Conservation (phyloP, 1,140 invertebrate genomes). For the Zaprionus capensis region DNA sequence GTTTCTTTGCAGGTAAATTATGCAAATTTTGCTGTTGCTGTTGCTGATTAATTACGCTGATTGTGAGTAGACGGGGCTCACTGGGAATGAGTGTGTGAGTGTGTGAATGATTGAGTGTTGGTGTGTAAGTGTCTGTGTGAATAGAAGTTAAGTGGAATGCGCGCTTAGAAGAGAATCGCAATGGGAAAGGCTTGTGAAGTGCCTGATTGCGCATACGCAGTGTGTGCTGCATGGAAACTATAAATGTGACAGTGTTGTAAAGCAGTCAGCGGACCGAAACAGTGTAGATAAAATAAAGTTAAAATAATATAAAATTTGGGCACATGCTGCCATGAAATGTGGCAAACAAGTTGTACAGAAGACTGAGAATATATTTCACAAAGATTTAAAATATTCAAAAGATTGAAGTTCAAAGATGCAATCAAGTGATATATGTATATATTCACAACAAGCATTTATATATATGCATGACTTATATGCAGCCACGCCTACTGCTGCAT, state of each 20-base stretch:
- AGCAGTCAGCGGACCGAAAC: not conserved
- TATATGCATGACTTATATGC: not conserved
- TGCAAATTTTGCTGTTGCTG: constrained; percentile 57
- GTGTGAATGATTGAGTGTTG: constrained; percentile 25
- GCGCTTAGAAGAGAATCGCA: constrained; percentile 30
- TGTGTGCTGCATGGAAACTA: not conserved
- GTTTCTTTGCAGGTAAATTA: constrained; percentile 73
- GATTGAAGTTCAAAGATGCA: too few relatives aligned
- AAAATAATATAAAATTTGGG: too few relatives aligned
- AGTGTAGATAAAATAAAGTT: not conserved
- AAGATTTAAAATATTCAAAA: too few relatives aligned
- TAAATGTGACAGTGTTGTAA: not conserved
- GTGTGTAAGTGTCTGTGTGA: not conserved
- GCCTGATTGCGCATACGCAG: constrained; percentile 18
- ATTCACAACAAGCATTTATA: not conserved
- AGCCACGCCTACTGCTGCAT: not conserved
- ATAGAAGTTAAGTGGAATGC: constrained; percentile 38
- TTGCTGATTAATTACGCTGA: constrained; percentile 56
- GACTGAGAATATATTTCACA: too few relatives aligned
- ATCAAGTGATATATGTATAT: too few relatives aligned
- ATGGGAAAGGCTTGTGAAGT: constrained; percentile 6
- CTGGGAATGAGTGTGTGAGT: constrained; percentile 4
- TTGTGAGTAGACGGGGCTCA: constrained; percentile 29
- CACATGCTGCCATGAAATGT: too few relatives aligned
- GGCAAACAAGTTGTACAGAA: too few relatives aligned